These are phyloP conservation scores for Clivina fossor DNA, from an alignment of 2,888 invertebrate species.

Conservation along the genomic window DNA sequence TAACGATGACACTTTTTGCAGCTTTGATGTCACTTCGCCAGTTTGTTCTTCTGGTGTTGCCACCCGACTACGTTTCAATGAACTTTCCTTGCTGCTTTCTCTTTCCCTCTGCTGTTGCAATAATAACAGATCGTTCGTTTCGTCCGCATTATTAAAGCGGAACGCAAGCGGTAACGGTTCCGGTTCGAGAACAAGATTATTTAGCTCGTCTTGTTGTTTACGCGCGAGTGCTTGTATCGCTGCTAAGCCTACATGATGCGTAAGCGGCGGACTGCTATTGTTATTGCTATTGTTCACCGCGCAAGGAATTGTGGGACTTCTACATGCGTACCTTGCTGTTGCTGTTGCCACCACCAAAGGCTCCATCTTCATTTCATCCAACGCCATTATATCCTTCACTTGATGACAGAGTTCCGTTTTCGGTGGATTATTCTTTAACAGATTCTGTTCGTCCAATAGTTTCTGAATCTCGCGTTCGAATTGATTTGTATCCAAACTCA, in stretches of 20 bases:
- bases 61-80: slow-evolving; percentile 48
- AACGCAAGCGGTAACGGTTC: slow-evolving; percentile 45
- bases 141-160: slow-evolving; percentile 45
- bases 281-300: slow-evolving; percentile 56
- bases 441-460: slow-evolving; percentile 71
- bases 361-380: slow-evolving; percentile 51
- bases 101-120: slow-evolving; percentile 39
- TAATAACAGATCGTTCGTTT: too few relatives aligned
- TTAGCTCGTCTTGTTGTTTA: slow-evolving; percentile 57
- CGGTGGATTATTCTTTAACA: slow-evolving; percentile 63
- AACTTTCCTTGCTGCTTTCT: slow-evolving; percentile 57
- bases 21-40: slow-evolving; percentile 40
- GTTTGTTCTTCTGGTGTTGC: slow-evolving; percentile 10
- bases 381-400: slow-evolving; percentile 61
- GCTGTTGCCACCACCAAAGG: too few relatives aligned
- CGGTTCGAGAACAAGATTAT: slow-evolving; percentile 44
- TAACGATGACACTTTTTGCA: slow-evolving; percentile 52
- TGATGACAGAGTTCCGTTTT: slow-evolving; percentile 64
- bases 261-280: slow-evolving; percentile 56
- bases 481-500: slow-evolving; percentile 49
- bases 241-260: slow-evolving; percentile 73
- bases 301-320: too few relatives aligned
- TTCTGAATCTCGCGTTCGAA: slow-evolving; percentile 81
- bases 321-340: slow-evolving; percentile 44
- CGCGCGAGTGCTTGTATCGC: slow-evolving; percentile 76